A percentile compares a stretch with the other conserved stretches of the same genome.
phyloP scores from a whole-genome alignment of 2,888 invertebrate genomes.

The Venusia cambrica region DNA sequence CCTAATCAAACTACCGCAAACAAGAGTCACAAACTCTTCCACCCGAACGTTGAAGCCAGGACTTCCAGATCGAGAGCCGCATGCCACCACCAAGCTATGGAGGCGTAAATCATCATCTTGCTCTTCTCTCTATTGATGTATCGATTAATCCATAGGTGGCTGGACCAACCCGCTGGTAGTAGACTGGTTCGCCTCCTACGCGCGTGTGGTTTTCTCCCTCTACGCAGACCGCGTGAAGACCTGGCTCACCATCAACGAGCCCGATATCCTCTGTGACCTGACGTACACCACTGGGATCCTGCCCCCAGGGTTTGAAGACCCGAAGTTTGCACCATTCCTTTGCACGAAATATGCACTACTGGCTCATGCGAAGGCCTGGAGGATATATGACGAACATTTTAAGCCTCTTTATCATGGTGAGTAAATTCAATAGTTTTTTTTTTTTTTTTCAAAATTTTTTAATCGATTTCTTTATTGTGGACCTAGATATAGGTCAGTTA shows the following conservation, averaged over 20 bases:
- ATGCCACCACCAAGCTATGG: too few relatives aligned
- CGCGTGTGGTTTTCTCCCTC: conserved; percentile 74
- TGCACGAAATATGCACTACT: conserved; percentile 84
- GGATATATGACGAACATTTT: conserved; percentile 81
- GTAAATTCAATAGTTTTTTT: conserved; percentile 5
- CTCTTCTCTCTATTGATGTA: too few relatives aligned
- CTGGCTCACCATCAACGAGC: conserved; percentile 89
- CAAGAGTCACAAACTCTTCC: too few relatives aligned
- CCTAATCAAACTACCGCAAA: too few relatives aligned
- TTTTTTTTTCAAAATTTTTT: too few relatives aligned
- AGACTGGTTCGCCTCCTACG: conserved; percentile 83
- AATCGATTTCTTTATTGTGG: too few relatives aligned
- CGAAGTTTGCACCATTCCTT: conserved; percentile 61
- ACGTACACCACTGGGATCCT: conserved; percentile 59
- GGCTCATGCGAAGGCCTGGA: conserved; percentile 84
- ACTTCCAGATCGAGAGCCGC: too few relatives aligned
- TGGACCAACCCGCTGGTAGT: conserved; percentile 83
- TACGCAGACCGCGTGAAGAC: conserved; percentile 82
- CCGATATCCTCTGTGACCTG: conserved; percentile 60
- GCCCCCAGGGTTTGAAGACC: conserved; percentile 48
- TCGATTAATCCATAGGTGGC: too few relatives aligned
- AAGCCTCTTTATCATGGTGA: conserved; percentile 69
- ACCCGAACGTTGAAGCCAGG: too few relatives aligned
- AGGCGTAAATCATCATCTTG: too few relatives aligned
- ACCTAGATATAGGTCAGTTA: too few relatives aligned